These are phyloP conservation scores for Ganaspis sp. DNA, from an alignment of 1,140 invertebrate genomes.

Conservation along the genomic window DNA sequence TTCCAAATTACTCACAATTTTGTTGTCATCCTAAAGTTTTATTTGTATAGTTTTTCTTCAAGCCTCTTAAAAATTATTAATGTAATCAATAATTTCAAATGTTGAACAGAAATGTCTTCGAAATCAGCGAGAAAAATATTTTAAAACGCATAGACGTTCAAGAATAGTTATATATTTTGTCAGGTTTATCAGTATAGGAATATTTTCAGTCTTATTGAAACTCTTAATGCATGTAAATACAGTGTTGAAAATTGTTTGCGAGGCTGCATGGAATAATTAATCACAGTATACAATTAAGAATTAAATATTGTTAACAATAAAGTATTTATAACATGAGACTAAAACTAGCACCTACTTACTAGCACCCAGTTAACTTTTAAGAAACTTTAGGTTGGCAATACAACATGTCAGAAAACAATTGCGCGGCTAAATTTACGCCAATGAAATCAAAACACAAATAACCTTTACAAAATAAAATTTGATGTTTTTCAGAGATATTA, in stretches of 20 bases:
- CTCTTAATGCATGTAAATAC: not conserved
- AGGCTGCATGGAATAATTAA: not conserved
- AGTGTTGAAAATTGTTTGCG: not conserved
- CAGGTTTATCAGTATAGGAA: not conserved
- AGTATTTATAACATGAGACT: too few relatives aligned
- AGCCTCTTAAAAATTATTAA: constrained; percentile 8
- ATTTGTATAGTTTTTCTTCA: not conserved
- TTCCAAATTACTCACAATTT: not conserved
- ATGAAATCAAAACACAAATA: too few relatives aligned
- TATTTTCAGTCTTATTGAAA: not conserved
- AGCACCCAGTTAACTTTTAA: too few relatives aligned
- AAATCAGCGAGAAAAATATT: not conserved
- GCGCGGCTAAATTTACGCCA: too few relatives aligned
- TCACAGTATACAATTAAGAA: constrained; percentile 3
- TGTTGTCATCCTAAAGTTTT: not conserved
- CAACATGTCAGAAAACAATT: too few relatives aligned
- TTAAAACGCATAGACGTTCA: not conserved
- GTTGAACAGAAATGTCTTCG: not conserved
- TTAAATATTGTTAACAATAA: not conserved
- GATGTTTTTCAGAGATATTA: too few relatives aligned
- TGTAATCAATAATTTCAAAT: not conserved
- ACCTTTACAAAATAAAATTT: too few relatives aligned
- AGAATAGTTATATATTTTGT: not conserved
- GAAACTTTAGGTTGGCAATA: too few relatives aligned
- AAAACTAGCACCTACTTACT: too few relatives aligned